A percentile compares a stretch with the other conserved stretches of the same genome.
Evolutionary conservation across 2,113 vertebrate species (phyloP).

Genomic region (Antechinus stuartii): DNA sequence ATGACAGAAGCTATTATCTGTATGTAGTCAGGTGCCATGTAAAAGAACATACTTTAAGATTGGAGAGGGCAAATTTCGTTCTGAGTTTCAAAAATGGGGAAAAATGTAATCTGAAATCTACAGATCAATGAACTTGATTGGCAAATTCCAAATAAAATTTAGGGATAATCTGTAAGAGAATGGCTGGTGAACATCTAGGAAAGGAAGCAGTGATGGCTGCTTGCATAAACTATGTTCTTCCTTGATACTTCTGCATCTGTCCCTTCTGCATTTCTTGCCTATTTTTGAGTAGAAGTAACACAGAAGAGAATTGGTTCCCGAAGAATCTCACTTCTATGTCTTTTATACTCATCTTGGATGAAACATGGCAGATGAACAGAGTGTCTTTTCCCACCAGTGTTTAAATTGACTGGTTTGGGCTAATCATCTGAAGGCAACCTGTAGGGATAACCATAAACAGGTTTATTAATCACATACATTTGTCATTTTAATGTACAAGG

Average conservation of each 20-base stretch:
- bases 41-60: not conserved
- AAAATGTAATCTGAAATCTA: too few species aligned
- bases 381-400: not conserved
- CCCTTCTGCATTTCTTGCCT: slow-evolving; percentile 37
- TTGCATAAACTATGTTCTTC: slow-evolving; percentile 52
- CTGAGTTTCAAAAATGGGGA: too few species aligned
- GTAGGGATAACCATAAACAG: too few species aligned
- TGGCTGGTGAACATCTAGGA: too few species aligned
- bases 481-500: not conserved
- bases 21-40: not conserved
- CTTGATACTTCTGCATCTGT: slow-evolving; percentile 51
- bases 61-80: too few species aligned
- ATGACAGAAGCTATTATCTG: not conserved
- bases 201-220: not conserved
- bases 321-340: slow-evolving; percentile 60
- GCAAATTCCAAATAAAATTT: too few species aligned
- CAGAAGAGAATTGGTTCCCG: not conserved
- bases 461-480: too few species aligned
- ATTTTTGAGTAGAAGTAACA: slow-evolving; percentile 45
- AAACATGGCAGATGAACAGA: slow-evolving; percentile 19
- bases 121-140: too few species aligned
- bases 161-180: too few species aligned
- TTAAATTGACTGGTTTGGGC: not conserved
- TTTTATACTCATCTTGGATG: slow-evolving; percentile 12
- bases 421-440: slow-evolving; percentile 33